These are phyloP conservation scores for Harpalus rubripes DNA, from an alignment of 2,888 invertebrate genomes.

Conservation along the genomic window DNA sequence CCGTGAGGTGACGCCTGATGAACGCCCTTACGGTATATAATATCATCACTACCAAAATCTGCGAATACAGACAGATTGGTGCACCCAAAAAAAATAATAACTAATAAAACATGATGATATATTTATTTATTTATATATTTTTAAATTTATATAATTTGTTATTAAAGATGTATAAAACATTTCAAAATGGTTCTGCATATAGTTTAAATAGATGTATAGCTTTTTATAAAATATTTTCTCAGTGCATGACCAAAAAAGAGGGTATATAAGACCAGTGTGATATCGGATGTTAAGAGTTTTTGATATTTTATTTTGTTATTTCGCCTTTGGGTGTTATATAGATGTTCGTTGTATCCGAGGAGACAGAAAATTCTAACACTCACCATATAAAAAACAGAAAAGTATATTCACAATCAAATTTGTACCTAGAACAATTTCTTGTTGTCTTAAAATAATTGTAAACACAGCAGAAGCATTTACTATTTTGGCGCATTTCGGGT, in stretches of 20 bases:
- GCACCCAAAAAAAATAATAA: too few species aligned
- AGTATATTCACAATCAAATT: too few species aligned
- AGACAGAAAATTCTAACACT: conserved; percentile 25
- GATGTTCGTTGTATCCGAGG: conserved; percentile 11
- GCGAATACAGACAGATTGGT: too few species aligned
- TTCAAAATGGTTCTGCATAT: conserved; percentile 55
- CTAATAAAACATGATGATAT: too few species aligned
- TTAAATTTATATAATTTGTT: conserved; percentile 30
- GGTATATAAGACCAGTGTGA: conserved; percentile 38
- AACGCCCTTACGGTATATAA: too few species aligned
- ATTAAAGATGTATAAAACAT: conserved; percentile 22
- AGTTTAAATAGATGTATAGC: conserved; percentile 62
- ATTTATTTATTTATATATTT: conserved; percentile 7
- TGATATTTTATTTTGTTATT: conserved; percentile 39
- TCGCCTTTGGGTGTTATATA: conserved; percentile 34
- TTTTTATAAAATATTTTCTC: conserved; percentile 64
- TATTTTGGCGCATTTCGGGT: too few species aligned
- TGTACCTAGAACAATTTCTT: too few species aligned
- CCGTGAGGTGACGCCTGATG: too few species aligned
- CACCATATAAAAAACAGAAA: neutral
- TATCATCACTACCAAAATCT: too few species aligned
- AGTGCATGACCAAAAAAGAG: conserved; percentile 62
- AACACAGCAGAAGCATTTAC: too few species aligned
- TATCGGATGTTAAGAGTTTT: conserved; percentile 21
- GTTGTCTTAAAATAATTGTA: too few species aligned